phyloP scores from a whole-genome alignment of 2,888 invertebrate genomes.

The Uropetala carovei region DNA sequence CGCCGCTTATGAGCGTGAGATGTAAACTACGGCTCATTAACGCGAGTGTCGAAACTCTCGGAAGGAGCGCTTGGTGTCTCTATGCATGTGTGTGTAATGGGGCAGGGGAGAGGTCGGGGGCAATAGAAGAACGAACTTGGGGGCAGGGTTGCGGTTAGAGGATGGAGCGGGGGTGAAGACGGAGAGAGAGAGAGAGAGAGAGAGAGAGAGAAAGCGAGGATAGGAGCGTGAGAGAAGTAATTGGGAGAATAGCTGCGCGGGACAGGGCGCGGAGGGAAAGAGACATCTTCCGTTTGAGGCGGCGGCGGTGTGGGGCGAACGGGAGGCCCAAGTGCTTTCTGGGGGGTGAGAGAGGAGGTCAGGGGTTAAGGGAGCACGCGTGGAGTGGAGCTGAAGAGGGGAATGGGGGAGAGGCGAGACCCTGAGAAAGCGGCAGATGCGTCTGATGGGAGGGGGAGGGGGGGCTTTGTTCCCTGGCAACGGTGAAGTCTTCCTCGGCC shows the following conservation, averaged over 20 bases:
- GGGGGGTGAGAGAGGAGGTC: background rate
- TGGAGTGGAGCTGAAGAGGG: background rate
- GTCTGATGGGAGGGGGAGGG: slow-evolving; percentile 52
- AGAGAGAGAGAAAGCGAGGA: slow-evolving; percentile 19
- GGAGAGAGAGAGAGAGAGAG: background rate
- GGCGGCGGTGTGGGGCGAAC: too few species aligned
- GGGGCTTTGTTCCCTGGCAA: slow-evolving; percentile 51
- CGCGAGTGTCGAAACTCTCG: too few species aligned
- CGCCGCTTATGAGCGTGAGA: slow-evolving; percentile 23
- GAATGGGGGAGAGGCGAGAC: background rate
- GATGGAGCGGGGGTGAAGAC: background rate
- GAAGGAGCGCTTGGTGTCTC: too few species aligned
- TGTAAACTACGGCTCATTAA: background rate
- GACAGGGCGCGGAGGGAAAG: background rate
- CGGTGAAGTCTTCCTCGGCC: slow-evolving; percentile 38
- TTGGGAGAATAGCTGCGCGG: background rate
- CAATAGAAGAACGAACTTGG: too few species aligned
- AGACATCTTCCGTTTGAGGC: too few species aligned
- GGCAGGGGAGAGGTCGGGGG: too few species aligned
- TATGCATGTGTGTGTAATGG: too few species aligned
- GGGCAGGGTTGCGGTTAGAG: too few species aligned
- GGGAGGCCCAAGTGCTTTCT: too few species aligned
- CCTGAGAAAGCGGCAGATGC: slow-evolving; percentile 51
- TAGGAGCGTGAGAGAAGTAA: slow-evolving; percentile 8
- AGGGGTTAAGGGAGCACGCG: slow-evolving; percentile 24